Evolutionary conservation across 2,888 invertebrate genomes (phyloP).

Genomic region (Trilocha varians): DNA sequence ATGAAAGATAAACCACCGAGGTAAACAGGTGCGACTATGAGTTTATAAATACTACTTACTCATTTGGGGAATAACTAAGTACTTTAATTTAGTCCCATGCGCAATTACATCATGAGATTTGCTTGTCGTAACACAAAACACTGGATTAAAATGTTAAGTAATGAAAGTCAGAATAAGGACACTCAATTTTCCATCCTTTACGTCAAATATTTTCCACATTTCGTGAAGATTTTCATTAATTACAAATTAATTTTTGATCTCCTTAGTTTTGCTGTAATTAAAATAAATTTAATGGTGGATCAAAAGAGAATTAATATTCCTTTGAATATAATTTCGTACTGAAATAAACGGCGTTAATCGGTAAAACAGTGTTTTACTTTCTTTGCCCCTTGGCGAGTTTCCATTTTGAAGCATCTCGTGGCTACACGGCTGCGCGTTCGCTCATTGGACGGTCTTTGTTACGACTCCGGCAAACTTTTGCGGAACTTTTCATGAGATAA

Average conservation of each 20-base stretch:
- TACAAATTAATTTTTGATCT: slow-evolving; percentile 6
- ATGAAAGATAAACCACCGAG: slow-evolving; percentile 31
- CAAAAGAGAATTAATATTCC: slow-evolving; percentile 30
- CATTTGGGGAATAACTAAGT: not conserved
- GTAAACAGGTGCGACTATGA: slow-evolving; percentile 17
- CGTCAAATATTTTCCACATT: too few species aligned
- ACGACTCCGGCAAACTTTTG: slow-evolving; percentile 38
- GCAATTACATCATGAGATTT: too few species aligned
- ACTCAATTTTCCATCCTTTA: too few species aligned
- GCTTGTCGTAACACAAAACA: too few species aligned
- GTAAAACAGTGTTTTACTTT: slow-evolving; percentile 34
- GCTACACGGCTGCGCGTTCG: slow-evolving; percentile 16
- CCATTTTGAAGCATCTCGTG: slow-evolving; percentile 35
- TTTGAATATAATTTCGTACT: slow-evolving; percentile 37
- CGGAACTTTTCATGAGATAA: slow-evolving; percentile 52
- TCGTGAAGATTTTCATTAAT: slow-evolving; percentile 6
- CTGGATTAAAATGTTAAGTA: too few species aligned
- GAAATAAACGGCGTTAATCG: slow-evolving; percentile 34
- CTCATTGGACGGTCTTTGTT: slow-evolving; percentile 46
- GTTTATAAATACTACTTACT: not conserved
- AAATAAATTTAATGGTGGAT: slow-evolving; percentile 18
- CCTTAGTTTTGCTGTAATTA: slow-evolving; percentile 14
- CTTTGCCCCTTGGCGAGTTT: slow-evolving; percentile 38
- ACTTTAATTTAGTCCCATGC: not conserved
- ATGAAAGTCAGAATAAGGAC: too few species aligned